Evolutionary conservation across 92 coral and sea anemone species (phyloP).

Genomic region (Phenganax subtilis): DNA sequence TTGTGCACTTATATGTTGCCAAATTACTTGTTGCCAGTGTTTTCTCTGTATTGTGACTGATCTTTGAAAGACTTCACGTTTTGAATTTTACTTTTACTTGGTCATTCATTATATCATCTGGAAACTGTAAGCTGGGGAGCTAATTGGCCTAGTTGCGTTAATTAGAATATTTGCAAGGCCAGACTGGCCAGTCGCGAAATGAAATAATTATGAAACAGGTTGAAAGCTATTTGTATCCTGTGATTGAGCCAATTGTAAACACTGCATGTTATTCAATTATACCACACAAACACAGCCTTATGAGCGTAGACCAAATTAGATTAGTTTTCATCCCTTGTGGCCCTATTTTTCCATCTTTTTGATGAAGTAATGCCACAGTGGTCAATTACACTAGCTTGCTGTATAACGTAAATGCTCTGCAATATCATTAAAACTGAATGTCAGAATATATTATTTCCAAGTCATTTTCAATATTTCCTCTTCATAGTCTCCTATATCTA

Average conservation of each 20-base stretch:
- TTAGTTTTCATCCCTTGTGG: constrained; percentile 14
- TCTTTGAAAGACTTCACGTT: not conserved
- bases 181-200: constrained; percentile 25
- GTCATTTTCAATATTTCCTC: not conserved
- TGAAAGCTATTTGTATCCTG: constrained; percentile 10
- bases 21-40: not conserved
- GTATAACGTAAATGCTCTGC: not conserved
- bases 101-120: not conserved
- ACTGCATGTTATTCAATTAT: constrained; percentile 20
- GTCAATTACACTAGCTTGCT: not conserved
- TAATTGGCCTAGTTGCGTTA: constrained; percentile 8
- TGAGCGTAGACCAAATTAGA: constrained; percentile 19
- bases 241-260: constrained; percentile 25
- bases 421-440: not conserved
- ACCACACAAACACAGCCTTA: constrained; percentile 9
- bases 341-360: constrained; percentile 7
- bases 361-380: not conserved
- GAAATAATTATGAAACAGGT: constrained; percentile 20
- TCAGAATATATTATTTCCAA: not conserved
- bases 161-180: not conserved
- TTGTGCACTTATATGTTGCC: not conserved
- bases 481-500: no score
- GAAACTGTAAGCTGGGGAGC: not conserved
- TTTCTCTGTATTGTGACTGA: not conserved
- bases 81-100: no score